phyloP scores from a whole-genome alignment of 2,888 invertebrate genomes.

The Megastigmus dorsalis region DNA sequence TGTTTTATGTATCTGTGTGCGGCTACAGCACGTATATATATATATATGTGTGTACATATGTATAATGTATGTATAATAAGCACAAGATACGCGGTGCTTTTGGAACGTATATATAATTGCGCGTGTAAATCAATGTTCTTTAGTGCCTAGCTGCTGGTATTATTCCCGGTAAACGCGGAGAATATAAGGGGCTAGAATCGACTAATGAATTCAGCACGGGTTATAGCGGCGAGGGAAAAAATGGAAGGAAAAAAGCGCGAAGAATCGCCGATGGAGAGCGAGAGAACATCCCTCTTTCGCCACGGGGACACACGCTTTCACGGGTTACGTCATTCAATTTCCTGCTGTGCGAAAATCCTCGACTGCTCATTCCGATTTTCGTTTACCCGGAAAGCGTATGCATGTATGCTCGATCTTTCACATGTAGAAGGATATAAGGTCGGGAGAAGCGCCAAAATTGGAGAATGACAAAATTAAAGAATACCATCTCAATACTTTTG shows the following conservation, averaged over 20 bases:
- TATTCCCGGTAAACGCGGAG: background rate
- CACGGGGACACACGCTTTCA: slow-evolving; percentile 15
- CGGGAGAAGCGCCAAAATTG: too few relatives aligned
- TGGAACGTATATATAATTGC: slow-evolving; percentile 12
- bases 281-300: background rate
- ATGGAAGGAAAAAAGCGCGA: background rate
- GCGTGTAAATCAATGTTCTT: slow-evolving; percentile 34
- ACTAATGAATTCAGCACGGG: slow-evolving; percentile 31
- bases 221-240: background rate
- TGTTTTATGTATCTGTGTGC: too few relatives aligned
- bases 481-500: too few relatives aligned
- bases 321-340: slow-evolving; percentile 16
- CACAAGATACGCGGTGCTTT: slow-evolving; percentile 26
- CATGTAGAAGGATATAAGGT: too few relatives aligned
- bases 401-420: too few relatives aligned
- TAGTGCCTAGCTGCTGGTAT: background rate
- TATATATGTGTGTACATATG: background rate
- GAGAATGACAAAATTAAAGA: too few relatives aligned
- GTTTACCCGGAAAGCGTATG: too few relatives aligned
- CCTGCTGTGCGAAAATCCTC: background rate
- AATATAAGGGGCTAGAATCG: background rate
- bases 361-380: background rate
- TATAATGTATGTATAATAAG: too few relatives aligned
- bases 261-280: background rate
- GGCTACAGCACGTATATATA: too few relatives aligned